A percentile compares a stretch with the other conserved stretches of the same genome.
Evolutionary conservation across 2,888 invertebrate species (phyloP).

Genomic region (Steinernema scapterisci): DNA sequence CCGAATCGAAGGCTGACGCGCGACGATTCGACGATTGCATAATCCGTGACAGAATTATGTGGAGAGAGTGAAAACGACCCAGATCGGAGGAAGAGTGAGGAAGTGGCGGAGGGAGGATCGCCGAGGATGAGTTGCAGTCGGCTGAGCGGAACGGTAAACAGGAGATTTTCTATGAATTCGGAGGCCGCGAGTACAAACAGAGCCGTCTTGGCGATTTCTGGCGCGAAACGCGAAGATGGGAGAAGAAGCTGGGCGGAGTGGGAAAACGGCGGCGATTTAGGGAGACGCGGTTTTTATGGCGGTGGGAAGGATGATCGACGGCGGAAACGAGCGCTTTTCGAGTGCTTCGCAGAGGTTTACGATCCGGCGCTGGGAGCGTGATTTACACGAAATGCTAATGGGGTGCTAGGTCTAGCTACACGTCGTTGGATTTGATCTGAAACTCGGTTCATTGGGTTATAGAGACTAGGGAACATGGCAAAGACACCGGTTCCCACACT

Average conservation of each 20-base stretch:
- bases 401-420: too few relatives aligned
- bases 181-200: neutral
- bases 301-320: slow-evolving; percentile 10
- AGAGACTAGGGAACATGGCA: too few relatives aligned
- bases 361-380: too few relatives aligned
- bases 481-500: too few relatives aligned
- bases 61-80: slow-evolving; percentile 25
- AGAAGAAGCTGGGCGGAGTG: neutral
- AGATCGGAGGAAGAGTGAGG: neutral
- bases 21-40: slow-evolving; percentile 29
- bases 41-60: slow-evolving; percentile 19
- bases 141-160: slow-evolving; percentile 21
- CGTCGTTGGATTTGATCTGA: too few relatives aligned
- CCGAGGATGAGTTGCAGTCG: slow-evolving; percentile 26
- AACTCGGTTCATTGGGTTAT: too few relatives aligned
- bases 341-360: neutral
- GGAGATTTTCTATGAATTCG: neutral
- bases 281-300: neutral
- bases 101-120: neutral
- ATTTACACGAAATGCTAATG: too few relatives aligned
- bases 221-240: slow-evolving; percentile 19
- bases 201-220: neutral
- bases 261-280: slow-evolving; percentile 3
- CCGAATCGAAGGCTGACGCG: slow-evolving; percentile 25
- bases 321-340: slow-evolving; percentile 25